Conservation (phyloP, 2,888 invertebrate genomes). For the Netelia fuscicornis region DNA sequence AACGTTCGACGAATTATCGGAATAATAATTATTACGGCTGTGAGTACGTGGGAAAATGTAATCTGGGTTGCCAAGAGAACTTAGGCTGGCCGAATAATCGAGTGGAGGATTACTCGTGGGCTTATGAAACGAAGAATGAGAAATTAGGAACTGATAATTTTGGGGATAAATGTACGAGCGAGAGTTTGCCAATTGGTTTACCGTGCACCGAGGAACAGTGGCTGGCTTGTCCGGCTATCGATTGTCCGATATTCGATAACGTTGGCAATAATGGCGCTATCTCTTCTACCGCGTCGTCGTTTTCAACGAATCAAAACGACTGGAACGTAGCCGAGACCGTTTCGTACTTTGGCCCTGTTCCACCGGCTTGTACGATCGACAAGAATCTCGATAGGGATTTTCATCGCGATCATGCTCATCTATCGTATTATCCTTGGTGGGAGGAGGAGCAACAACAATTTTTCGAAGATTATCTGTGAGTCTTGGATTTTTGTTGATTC, state of each 20-base stretch:
- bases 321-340: conserved; percentile 51
- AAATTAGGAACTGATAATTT: not conserved
- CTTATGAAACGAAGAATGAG: not conserved
- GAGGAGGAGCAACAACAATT: conserved; percentile 72
- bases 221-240: conserved; percentile 79
- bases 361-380: conserved; percentile 52
- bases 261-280: conserved; percentile 12
- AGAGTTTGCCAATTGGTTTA: conserved; percentile 46
- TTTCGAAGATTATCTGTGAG: conserved; percentile 80
- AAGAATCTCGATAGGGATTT: conserved; percentile 9
- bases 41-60: conserved; percentile 53
- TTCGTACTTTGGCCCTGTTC: conserved; percentile 57
- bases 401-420: conserved; percentile 28
- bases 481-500: conserved; percentile 43
- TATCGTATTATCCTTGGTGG: conserved; percentile 53
- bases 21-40: conserved; percentile 41
- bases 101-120: conserved; percentile 9
- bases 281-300: conserved; percentile 16
- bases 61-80: conserved; percentile 44
- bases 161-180: not conserved
- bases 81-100: conserved; percentile 29
- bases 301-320: conserved; percentile 45
- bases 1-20: not conserved
- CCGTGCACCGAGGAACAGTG: conserved; percentile 80
- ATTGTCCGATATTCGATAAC: conserved; percentile 78